These are phyloP conservation scores for Caenorhabditis remanei DNA, from an alignment of 1,140 invertebrate species.

Conservation along the genomic window DNA sequence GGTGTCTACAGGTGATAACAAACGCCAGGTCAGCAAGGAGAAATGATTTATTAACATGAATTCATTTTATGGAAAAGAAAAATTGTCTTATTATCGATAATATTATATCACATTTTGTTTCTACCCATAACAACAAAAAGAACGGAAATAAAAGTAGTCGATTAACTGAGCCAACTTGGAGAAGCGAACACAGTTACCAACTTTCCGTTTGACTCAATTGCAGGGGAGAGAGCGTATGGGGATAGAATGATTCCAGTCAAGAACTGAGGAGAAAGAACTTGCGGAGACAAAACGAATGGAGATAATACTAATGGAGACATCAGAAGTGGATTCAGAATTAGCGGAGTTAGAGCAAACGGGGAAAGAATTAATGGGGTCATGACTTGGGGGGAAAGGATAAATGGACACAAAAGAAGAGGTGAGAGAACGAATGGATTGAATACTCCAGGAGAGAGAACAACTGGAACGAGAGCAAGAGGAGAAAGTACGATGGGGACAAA, in stretches of 20 bases:
- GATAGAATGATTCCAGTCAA: constrained; percentile 70
- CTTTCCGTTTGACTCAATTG: constrained; percentile 69
- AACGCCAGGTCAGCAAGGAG: neutral
- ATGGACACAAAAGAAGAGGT: constrained; percentile 62
- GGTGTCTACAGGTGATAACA: neutral
- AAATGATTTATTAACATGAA: neutral
- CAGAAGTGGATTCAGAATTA: constrained; percentile 58
- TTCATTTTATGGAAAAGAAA: neutral
- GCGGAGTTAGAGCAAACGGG: constrained; percentile 63
- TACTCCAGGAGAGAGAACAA: constrained; percentile 62
- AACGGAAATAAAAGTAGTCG: neutral
- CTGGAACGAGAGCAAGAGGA: constrained; percentile 56
- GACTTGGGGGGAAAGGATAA: constrained; percentile 61
- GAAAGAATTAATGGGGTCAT: constrained; percentile 65
- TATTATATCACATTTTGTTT: constrained; percentile 14
- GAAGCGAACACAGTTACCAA: constrained; percentile 70
- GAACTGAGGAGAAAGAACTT: constrained; percentile 69
- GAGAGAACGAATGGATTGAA: constrained; percentile 61
- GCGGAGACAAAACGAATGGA: constrained; percentile 65
- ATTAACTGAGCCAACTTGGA: constrained; percentile 73
- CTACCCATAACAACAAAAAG: constrained; percentile 27
- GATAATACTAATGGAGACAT: constrained; percentile 60
- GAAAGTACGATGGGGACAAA: constrained; percentile 64
- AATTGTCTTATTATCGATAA: constrained; percentile 5
- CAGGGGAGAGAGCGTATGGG: constrained; percentile 73